phyloP scores from a whole-genome alignment of 2,797 vertebrate species.

The Silurus lanzhouensis region DNA sequence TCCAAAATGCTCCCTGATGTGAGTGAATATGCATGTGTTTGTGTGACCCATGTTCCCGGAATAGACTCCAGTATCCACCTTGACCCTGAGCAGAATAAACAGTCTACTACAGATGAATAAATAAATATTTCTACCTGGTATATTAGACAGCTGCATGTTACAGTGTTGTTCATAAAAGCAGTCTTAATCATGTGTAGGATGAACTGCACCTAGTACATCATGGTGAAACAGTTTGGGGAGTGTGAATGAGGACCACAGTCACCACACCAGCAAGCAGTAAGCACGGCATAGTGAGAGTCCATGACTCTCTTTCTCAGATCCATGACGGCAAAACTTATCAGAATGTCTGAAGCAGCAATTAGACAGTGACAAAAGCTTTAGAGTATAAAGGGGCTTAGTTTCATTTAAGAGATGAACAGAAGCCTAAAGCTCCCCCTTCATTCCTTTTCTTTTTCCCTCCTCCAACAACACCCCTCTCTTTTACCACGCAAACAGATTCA shows the following conservation, averaged over 20 bases:
- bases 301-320: constrained; percentile 18
- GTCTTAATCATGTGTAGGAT: neutral
- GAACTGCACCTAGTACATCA: neutral
- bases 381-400: constrained; percentile 68
- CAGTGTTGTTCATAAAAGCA: neutral
- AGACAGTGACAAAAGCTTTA: constrained; percentile 61
- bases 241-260: neutral
- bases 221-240: neutral
- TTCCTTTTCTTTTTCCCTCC: constrained; percentile 63
- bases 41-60: neutral
- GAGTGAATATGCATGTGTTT: neutral
- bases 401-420: constrained; percentile 58
- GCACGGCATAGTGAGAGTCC: neutral
- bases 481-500: constrained; percentile 77
- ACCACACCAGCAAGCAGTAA: neutral
- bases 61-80: neutral
- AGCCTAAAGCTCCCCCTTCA: constrained; percentile 55
- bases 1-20: constrained; percentile 6
- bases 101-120: neutral
- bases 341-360: constrained; percentile 66
- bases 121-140: neutral
- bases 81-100: neutral
- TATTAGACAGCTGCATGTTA: neutral
- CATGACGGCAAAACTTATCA: constrained; percentile 42
- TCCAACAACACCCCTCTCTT: constrained; percentile 74